Evolutionary conservation across 2,888 invertebrate genomes (phyloP), one percentile per base, ranked within the genome.

Genomic region (Linnaemya vulpina): DNA sequence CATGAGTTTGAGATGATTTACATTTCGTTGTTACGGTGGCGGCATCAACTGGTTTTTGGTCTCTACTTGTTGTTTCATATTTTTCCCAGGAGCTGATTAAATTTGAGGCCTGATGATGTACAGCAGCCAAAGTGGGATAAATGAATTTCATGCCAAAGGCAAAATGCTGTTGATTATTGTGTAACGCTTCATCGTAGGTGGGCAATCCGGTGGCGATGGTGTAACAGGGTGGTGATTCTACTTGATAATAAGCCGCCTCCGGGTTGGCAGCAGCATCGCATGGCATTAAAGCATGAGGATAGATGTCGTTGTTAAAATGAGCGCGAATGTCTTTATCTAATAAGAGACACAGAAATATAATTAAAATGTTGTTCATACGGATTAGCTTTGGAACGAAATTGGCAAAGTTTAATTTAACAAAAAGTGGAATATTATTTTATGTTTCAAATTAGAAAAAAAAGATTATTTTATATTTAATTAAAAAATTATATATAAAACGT

Each of bases 121-220:
- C 91, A 71, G 91, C 90, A 76, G 91, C 89, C 85, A 91, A 89
- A n/a, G 89, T 88, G 70, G 91, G 91, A 88, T 91, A 91, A 79
- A 91, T 87, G 87, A 91, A 91, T 87, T 91, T 92, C 91, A 91
- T 91, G 88, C 91, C 91, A 85, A 89, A 92, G 87, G 90, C 89
- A 83, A 90, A 91, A 78, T 90, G 90, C 70, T 90, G 89, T 93
- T 92, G 90, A 88, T 91, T 90, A 90, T 94, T 94, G 90, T 94
- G 93, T 88, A 94, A 89, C 15, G 95, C 95, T 90, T 95, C 94
- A 84, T 94, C 94, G 91, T 95, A 95, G 84, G 93, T 94, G 49
- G 95, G 95, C 80, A 95, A 89, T 11, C 95, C 95, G 38, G 95
- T 94, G 88, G 94, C 95, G 86, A 94, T 93, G 58, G 94, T 94